These are phyloP conservation scores for Synergus gifuensis DNA, from an alignment of 2,888 invertebrate species.

Conservation along the genomic window DNA sequence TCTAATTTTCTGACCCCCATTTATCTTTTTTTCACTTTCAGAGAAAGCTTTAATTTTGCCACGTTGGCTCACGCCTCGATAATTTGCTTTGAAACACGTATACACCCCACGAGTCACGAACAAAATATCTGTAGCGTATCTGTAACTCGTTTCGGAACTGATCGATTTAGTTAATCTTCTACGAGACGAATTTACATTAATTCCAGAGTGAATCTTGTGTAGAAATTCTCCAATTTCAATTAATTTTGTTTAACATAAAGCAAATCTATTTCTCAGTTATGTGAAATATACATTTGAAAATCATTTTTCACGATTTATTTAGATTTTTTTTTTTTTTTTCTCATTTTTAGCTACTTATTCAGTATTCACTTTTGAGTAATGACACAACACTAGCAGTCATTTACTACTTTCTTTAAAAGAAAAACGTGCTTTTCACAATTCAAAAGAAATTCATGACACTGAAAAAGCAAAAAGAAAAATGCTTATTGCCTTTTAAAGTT, in stretches of 20 bases:
- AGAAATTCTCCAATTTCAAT: too few species aligned
- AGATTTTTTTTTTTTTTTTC: neutral
- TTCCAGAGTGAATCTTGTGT: neutral
- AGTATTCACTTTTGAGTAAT: neutral
- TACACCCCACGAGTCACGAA: neutral
- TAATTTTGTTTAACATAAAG: too few species aligned
- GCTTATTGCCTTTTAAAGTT: neutral
- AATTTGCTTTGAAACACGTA: constrained; percentile 28
- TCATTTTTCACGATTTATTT: neutral
- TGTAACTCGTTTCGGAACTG: neutral
- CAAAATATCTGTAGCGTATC: constrained; percentile 5
- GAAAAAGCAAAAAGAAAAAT: neutral
- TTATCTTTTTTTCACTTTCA: constrained; percentile 14
- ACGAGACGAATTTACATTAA: neutral
- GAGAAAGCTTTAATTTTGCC: constrained; percentile 9
- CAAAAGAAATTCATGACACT: neutral
- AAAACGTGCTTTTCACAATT: neutral
- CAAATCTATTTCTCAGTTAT: too few species aligned
- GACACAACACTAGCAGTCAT: neutral
- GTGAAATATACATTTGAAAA: too few species aligned
- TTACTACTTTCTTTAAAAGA: neutral
- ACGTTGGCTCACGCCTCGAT: constrained; percentile 6
- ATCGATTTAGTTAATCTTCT: constrained; percentile 5
- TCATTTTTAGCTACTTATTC: neutral
- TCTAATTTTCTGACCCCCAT: constrained; percentile 10